These are phyloP conservation scores for Operophtera brumata DNA, from an alignment of 2,888 invertebrate species.

Conservation along the genomic window DNA sequence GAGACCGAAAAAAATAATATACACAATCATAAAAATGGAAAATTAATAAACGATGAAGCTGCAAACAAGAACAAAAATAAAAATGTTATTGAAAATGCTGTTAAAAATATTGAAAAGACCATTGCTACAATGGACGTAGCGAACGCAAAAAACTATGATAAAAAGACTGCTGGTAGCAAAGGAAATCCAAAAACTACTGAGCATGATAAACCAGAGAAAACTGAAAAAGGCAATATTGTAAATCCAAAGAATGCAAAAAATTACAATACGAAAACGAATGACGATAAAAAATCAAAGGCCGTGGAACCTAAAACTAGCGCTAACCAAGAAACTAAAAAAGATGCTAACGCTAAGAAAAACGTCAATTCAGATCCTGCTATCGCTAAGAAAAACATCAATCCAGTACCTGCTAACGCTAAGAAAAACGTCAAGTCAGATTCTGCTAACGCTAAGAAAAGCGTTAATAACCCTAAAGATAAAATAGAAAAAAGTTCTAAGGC, in stretches of 20 bases:
- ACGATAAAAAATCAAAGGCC: slow-evolving; percentile 6
- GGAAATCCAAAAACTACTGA: neutral
- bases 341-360: slow-evolving; percentile 1
- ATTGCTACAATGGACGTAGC: neutral
- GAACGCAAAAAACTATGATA: neutral
- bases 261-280: slow-evolving; percentile 11
- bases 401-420: neutral
- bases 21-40: neutral
- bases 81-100: neutral
- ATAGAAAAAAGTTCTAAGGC: neutral
- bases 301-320: neutral
- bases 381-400: neutral
- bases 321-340: neutral
- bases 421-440: neutral
- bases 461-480: neutral
- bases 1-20: neutral
- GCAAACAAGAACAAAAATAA: neutral
- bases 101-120: neutral
- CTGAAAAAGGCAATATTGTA: slow-evolving; percentile 13
- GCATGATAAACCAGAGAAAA: slow-evolving; percentile 6
- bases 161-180: neutral
- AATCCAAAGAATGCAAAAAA: slow-evolving; percentile 18
- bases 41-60: neutral
- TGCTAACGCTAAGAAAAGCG: neutral
- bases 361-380: slow-evolving; percentile 1